Evolutionary conservation across 2,113 vertebrate genomes (phyloP).

Genomic region (Prionailurus viverrinus): DNA sequence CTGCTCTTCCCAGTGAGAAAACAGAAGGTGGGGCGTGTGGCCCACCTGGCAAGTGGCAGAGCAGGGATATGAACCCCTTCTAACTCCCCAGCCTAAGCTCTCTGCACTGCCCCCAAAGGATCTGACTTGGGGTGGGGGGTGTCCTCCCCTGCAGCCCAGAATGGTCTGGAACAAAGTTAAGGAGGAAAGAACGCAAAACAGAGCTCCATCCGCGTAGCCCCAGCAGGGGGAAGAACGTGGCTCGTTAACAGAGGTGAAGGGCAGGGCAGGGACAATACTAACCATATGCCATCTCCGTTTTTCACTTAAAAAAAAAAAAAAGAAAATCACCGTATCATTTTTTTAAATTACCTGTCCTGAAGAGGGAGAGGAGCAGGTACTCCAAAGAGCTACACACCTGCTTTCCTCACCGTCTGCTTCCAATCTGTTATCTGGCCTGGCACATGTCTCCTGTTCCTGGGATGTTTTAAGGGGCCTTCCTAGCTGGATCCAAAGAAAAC

Average conservation of each 20-base stretch:
- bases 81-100: background rate
- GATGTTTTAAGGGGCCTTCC: constrained; percentile 62
- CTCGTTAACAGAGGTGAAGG: background rate
- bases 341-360: background rate
- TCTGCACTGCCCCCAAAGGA: background rate
- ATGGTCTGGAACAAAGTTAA: background rate
- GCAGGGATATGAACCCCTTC: background rate
- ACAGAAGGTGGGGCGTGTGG: background rate
- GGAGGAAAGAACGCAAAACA: background rate
- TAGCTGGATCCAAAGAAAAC: constrained; percentile 71
- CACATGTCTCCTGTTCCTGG: constrained; percentile 21
- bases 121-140: background rate
- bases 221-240: background rate
- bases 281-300: constrained; percentile 32
- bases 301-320: background rate
- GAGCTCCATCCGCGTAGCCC: background rate
- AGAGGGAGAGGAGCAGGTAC: background rate
- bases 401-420: constrained; percentile 60
- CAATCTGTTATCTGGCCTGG: background rate
- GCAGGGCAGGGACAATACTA: background rate
- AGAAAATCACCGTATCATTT: constrained; percentile 29
- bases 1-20: background rate
- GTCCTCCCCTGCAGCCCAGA: background rate
- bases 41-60: background rate
- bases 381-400: constrained; percentile 69